Percentiles rank a stretch among this genome's conserved stretches.
Evolutionary conservation across 2,113 vertebrate species (phyloP).

Genomic region (Gallinago media): DNA sequence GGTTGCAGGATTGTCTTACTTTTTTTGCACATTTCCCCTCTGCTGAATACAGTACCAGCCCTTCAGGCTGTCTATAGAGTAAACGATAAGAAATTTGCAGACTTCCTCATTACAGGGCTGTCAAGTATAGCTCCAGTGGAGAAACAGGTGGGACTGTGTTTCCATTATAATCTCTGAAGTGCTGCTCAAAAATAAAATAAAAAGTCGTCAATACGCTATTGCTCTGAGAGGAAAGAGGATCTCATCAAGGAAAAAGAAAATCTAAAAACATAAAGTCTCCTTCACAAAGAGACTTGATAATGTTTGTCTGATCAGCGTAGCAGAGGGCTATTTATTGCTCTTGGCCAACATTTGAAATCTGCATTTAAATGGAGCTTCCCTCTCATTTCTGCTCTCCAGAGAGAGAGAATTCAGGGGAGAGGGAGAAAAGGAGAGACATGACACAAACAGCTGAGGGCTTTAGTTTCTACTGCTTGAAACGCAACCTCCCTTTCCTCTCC

Average conservation of each 20-base stretch:
- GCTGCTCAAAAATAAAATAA: constrained; percentile 51
- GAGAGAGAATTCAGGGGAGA: background rate
- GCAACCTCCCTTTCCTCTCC: constrained; percentile 13
- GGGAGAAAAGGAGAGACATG: background rate
- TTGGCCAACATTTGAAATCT: constrained; percentile 44
- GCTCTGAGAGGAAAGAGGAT: constrained; percentile 3
- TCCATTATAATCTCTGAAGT: constrained; percentile 12
- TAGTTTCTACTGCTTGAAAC: constrained; percentile 11
- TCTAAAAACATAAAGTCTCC: background rate
- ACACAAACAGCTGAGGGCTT: constrained; percentile 25
- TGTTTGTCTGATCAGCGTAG: constrained; percentile 1
- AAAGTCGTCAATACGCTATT: background rate
- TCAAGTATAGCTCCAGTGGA: constrained; percentile 12
- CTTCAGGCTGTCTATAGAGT: background rate
- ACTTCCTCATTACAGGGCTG: constrained; percentile 35
- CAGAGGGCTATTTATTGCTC: constrained; percentile 36
- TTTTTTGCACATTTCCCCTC: background rate
- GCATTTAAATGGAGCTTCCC: constrained; percentile 62
- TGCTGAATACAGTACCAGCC: background rate
- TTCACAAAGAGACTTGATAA: constrained; percentile 24
- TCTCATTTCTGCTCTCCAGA: background rate
- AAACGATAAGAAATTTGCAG: constrained; percentile 33
- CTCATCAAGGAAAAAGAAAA: background rate
- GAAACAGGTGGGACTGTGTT: constrained; percentile 13
- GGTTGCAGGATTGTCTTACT: background rate